phyloP scores from a whole-genome alignment of 2,888 invertebrate genomes.

The Antitype chi region DNA sequence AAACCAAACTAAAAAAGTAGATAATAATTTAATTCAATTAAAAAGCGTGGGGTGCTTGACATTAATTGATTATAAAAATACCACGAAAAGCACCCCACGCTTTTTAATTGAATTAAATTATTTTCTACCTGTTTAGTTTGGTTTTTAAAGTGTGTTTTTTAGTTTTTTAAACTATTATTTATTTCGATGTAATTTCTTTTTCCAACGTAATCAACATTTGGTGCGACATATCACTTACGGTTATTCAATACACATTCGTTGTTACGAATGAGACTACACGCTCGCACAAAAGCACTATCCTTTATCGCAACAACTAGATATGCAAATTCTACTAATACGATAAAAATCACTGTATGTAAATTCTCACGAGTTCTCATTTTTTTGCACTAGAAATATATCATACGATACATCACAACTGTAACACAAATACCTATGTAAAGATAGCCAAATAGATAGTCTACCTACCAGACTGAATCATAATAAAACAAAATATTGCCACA shows the following conservation, averaged over 20 bases:
- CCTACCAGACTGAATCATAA: conserved; percentile 25
- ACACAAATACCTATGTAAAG: not conserved
- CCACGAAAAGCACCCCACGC: too few relatives aligned
- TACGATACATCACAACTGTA: conserved; percentile 25
- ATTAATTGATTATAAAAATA: too few relatives aligned
- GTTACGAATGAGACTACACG: not conserved
- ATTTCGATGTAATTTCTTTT: too few relatives aligned
- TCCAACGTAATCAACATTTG: not conserved
- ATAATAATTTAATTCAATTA: too few relatives aligned
- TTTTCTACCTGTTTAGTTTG: too few relatives aligned
- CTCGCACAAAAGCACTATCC: not conserved
- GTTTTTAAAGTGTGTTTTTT: too few relatives aligned
- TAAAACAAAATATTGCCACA: conserved; percentile 27
- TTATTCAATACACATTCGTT: not conserved
- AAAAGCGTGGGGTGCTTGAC: too few relatives aligned
- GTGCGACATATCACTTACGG: not conserved
- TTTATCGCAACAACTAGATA: not conserved
- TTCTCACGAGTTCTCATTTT: conserved; percentile 39
- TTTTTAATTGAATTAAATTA: too few relatives aligned
- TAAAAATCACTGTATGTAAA: conserved; percentile 16
- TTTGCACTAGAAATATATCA: conserved; percentile 13
- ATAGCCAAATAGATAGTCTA: conserved; percentile 7
- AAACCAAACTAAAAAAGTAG: too few relatives aligned
- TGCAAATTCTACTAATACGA: conserved; percentile 17
- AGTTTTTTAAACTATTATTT: too few relatives aligned